phyloP scores from a whole-genome alignment of 2,797 vertebrate species.

The Smutsia gigantea region DNA sequence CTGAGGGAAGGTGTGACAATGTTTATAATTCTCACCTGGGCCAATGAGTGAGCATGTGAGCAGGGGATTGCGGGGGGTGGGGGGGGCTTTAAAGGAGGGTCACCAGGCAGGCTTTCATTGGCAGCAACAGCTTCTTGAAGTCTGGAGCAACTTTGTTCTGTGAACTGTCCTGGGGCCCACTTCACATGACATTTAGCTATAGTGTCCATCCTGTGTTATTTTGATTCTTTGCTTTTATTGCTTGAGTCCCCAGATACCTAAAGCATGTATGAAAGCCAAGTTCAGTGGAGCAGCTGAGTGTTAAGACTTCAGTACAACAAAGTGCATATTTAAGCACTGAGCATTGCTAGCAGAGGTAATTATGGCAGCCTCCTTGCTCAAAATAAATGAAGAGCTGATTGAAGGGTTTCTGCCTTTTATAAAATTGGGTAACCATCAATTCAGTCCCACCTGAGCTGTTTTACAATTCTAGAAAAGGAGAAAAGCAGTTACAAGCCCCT shows the following conservation, averaged over 20 bases:
- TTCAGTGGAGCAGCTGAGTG: neutral
- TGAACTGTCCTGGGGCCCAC: neutral
- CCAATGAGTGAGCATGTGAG: neutral
- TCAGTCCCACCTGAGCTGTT: neutral
- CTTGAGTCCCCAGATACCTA: neutral
- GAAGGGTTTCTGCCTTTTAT: neutral
- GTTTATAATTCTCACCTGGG: neutral
- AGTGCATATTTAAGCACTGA: neutral
- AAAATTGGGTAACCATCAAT: neutral
- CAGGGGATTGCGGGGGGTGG: too few species aligned
- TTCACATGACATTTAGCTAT: neutral
- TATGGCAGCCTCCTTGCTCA: neutral
- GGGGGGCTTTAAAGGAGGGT: neutral
- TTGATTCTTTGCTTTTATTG: neutral
- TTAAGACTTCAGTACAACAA: neutral
- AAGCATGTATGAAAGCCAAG: neutral
- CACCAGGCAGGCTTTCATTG: neutral
- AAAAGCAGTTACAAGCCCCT: neutral
- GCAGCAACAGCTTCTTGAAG: neutral
- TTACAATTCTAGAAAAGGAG: neutral
- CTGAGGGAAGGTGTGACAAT: neutral
- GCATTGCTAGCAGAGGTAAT: neutral
- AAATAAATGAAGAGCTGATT: neutral
- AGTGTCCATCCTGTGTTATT: neutral
- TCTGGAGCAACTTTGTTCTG: neutral